Conservation (phyloP, 2,888 invertebrate species). For the Anoplius nigerrimus region DNA sequence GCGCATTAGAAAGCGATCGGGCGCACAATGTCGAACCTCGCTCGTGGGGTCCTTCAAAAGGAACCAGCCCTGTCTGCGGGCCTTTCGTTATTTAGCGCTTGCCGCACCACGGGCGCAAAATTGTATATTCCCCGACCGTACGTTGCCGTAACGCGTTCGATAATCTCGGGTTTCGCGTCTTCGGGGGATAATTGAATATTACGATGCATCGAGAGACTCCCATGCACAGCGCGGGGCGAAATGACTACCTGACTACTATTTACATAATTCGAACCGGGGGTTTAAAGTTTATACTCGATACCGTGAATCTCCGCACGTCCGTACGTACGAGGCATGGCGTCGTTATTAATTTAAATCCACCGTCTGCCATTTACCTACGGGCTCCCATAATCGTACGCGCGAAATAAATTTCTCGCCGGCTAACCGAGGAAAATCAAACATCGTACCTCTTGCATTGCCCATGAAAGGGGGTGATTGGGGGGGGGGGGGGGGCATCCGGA, state of each 20-base stretch:
- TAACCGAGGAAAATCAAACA: conserved; percentile 19
- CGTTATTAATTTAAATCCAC: conserved; percentile 32
- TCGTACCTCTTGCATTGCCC: conserved; percentile 7
- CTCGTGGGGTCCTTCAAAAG: too few relatives aligned
- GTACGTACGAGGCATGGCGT: background rate
- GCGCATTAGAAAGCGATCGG: background rate
- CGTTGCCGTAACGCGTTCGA: background rate
- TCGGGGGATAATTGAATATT: background rate
- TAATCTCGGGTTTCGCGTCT: conserved; percentile 1
- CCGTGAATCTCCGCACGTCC: conserved; percentile 17
- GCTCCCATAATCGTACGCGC: conserved; percentile 14
- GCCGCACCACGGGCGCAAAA: background rate
- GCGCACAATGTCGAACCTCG: too few relatives aligned
- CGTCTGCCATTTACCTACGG: conserved; percentile 1
- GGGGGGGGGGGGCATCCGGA: too few relatives aligned
- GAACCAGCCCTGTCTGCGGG: background rate
- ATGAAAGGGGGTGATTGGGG: too few relatives aligned
- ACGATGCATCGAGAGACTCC: background rate
- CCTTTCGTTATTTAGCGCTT: background rate
- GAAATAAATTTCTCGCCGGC: conserved; percentile 26
- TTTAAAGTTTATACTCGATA: conserved; percentile 20
- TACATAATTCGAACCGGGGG: background rate
- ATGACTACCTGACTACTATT: too few relatives aligned
- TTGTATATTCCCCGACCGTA: too few relatives aligned
- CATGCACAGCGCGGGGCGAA: background rate